These are phyloP conservation scores for Monopterus albus DNA, from an alignment of 2,113 vertebrate genomes.

Conservation along the genomic window DNA sequence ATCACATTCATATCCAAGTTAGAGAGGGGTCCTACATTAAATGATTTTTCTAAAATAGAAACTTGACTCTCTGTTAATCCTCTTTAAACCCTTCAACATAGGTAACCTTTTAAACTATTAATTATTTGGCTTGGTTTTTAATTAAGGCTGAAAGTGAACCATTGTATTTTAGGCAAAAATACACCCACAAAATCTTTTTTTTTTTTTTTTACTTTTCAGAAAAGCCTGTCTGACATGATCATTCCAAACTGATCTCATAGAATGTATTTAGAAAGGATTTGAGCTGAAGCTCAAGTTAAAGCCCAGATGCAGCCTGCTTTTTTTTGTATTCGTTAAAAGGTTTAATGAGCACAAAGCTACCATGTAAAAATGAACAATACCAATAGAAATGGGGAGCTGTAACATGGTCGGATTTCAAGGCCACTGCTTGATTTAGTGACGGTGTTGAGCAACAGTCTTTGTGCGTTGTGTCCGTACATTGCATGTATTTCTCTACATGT, in stretches of 20 bases:
- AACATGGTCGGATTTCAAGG: slow-evolving; percentile 44
- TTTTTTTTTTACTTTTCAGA: not conserved
- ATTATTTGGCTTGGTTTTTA: not conserved
- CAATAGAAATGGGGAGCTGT: slow-evolving; percentile 16
- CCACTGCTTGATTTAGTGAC: slow-evolving; percentile 21
- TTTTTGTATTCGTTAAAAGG: not conserved
- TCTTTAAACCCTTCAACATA: not conserved
- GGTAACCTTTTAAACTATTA: not conserved
- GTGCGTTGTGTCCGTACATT: slow-evolving; percentile 1
- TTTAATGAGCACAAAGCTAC: slow-evolving; percentile 3
- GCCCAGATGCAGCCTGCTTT: not conserved
- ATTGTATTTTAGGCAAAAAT: not conserved
- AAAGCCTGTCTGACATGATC: slow-evolving; percentile 10
- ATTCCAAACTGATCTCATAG: slow-evolving; percentile 1
- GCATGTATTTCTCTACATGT: slow-evolving; percentile 6
- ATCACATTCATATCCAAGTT: not conserved
- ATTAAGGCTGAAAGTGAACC: not conserved
- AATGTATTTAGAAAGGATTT: not conserved
- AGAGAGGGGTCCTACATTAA: not conserved
- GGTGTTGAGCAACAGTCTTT: slow-evolving; percentile 35
- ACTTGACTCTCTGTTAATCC: not conserved
- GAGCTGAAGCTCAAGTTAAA: not conserved
- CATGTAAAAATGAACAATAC: slow-evolving; percentile 21
- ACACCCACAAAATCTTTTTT: not conserved
- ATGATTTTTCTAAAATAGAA: not conserved